A percentile compares a stretch with the other conserved stretches of the same genome.
Conservation (phyloP, 2,797 vertebrate species). For the Melanotaenia nigrans region DNA sequence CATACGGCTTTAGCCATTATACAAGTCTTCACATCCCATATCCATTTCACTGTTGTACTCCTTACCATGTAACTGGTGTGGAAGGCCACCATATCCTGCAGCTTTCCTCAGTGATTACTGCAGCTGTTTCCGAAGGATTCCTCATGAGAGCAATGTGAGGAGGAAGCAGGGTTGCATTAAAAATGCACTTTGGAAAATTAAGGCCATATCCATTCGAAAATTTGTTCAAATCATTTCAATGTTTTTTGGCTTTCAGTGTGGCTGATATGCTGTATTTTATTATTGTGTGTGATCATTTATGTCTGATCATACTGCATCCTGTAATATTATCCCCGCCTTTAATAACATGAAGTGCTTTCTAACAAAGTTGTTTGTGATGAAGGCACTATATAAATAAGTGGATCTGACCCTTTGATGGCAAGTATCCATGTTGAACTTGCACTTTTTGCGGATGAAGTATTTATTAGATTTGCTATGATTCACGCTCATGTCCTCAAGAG, state of each 20-base stretch:
- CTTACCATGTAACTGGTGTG: constrained; percentile 51
- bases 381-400: constrained; percentile 39
- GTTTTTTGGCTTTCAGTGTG: constrained; percentile 33
- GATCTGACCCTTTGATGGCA: constrained; percentile 34
- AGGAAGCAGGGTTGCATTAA: constrained; percentile 39
- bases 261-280: constrained; percentile 31
- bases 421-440: constrained; percentile 42
- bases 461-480: constrained; percentile 53
- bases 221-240: constrained; percentile 41
- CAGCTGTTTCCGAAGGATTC: constrained; percentile 52
- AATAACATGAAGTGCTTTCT: constrained; percentile 61
- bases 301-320: constrained; percentile 15
- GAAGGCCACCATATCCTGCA: constrained; percentile 56
- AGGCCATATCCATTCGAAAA: constrained; percentile 42
- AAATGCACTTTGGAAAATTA: constrained; percentile 59
- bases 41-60: constrained; percentile 57
- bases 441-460: constrained; percentile 42
- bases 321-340: constrained; percentile 33
- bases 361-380: constrained; percentile 52
- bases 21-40: constrained; percentile 60
- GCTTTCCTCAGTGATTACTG: constrained; percentile 44
- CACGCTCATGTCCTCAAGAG: constrained; percentile 30
- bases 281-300: constrained; percentile 19
- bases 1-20: constrained; percentile 49
- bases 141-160: constrained; percentile 33